Conservation (phyloP, 1,140 invertebrate genomes). For the Drosophila cardini region DNA sequence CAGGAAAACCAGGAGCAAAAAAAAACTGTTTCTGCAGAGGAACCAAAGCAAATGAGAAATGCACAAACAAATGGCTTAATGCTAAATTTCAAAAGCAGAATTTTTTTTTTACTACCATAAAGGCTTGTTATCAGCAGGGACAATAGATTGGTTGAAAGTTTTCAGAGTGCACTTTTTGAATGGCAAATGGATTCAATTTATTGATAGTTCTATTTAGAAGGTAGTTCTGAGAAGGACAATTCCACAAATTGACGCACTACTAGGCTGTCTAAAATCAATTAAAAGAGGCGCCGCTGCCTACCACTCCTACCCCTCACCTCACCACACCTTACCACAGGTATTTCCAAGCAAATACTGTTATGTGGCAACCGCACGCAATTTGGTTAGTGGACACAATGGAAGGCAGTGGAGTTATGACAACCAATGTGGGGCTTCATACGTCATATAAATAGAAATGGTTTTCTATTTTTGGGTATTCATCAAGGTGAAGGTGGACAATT, state of each 20-base stretch:
- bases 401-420: too few relatives aligned
- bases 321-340: too few relatives aligned
- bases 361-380: conserved; percentile 62
- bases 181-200: conserved; percentile 64
- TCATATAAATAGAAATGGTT: conserved; percentile 42
- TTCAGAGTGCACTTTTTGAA: background rate
- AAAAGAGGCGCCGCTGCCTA: conserved; percentile 40
- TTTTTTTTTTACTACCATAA: background rate
- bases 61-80: background rate
- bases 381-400: conserved; percentile 17
- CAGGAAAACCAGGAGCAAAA: background rate
- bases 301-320: background rate
- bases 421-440: conserved; percentile 4
- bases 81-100: background rate
- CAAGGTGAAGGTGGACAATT: conserved; percentile 10
- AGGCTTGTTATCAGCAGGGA: conserved; percentile 17
- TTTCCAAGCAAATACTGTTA: conserved; percentile 11
- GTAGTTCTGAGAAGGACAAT: background rate
- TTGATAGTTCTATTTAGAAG: conserved; percentile 57
- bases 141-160: background rate
- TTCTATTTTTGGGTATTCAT: conserved; percentile 30
- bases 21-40: background rate
- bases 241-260: conserved; percentile 43
- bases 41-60: background rate
- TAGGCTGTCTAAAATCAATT: conserved; percentile 61